Evolutionary conservation across 2,888 invertebrate species (phyloP), one percentile per base, ranked within the genome.

Genomic region (Phytoseiulus persimilis): DNA sequence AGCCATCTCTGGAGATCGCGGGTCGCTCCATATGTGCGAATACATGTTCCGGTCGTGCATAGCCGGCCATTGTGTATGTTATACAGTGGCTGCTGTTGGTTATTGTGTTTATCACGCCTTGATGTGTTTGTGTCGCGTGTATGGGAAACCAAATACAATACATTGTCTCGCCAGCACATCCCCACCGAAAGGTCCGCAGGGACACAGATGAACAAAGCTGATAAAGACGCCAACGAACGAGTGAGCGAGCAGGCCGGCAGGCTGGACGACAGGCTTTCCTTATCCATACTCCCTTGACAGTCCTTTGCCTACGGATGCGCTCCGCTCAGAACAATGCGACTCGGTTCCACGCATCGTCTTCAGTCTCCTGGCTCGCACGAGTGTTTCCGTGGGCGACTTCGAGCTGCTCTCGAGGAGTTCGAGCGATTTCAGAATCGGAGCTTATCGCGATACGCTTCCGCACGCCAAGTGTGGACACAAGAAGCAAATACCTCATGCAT

Each of bases 81-180:
- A 39, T 65, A 28, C 65, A 28, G 28, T 65, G 65, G 23, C 65
- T 2, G 23, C 18, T 65, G 23, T 65, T 23, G 5, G 14, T 14
- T 65, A 65, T 65, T 65, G 65, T 65, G 65, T 65, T 65, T 65
- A 65, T 65, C 65, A 65, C 65, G 65, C 65, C 65, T 65, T 65
- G 65, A 65, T 65, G 65, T 65, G 65, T 65, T 65, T 65, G 65
- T 65, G 65, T 23, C 28, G 65, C 65, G 65, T 65, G 65, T 65
- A 65, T 65, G 65, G 65, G 65, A 65, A 65, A 65, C 65, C 65
- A 65, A 65, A 65, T 65, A 65, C 65, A 65, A 65, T 65, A 65
- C 65, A 65, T 65, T 65, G 65, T 65, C 65, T 65, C 65, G 65
- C 65, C 65, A 65, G 65, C 65, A 65, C 65, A 65, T 65, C 65